Evolutionary conservation across 2,113 vertebrate genomes (phyloP).

Genomic region (Nothoprocta perdicaria): DNA sequence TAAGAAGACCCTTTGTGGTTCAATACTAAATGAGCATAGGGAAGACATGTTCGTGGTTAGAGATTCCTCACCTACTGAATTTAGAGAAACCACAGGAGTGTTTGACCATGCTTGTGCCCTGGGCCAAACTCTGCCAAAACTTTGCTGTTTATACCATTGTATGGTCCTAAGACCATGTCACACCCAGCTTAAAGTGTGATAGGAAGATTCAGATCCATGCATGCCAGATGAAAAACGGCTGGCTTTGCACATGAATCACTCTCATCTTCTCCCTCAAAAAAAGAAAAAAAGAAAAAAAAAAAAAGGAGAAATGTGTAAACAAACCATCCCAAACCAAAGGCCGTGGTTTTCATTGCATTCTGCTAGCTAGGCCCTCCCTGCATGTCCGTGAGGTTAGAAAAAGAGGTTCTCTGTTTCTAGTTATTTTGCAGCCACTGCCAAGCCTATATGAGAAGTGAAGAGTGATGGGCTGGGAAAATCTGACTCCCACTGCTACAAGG

Average conservation of each 20-base stretch:
- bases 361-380: not conserved
- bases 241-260: not conserved
- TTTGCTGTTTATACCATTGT: not conserved
- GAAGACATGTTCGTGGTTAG: not conserved
- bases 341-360: not conserved
- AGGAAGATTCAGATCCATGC: not conserved
- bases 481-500: not conserved
- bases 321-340: not conserved
- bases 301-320: not conserved
- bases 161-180: not conserved
- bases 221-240: not conserved
- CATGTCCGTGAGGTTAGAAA: not conserved
- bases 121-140: not conserved
- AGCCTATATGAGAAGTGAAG: slow-evolving; percentile 6
- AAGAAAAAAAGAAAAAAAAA: not conserved
- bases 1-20: not conserved
- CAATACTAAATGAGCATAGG: not conserved
- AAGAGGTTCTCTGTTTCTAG: not conserved
- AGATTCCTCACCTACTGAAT: not conserved
- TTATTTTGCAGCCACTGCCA: slow-evolving; percentile 27
- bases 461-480: slow-evolving; percentile 49
- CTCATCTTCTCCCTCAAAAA: not conserved
- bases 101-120: not conserved
- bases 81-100: not conserved
- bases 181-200: not conserved